Evolutionary conservation across 2,113 vertebrate genomes (phyloP).

Genomic region (Nothocercus julius): DNA sequence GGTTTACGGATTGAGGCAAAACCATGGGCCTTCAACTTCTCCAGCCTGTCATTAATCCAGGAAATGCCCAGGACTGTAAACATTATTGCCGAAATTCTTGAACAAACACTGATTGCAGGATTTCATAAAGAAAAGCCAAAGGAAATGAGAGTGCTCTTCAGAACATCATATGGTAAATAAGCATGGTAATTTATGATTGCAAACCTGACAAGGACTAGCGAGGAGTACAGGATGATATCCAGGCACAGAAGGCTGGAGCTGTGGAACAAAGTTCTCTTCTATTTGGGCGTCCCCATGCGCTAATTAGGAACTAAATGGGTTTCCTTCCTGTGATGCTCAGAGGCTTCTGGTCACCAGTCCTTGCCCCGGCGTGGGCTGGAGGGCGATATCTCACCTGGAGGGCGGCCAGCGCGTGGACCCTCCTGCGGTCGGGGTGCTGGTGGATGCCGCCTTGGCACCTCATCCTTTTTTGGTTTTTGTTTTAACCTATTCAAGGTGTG

Average conservation of each 20-base stretch:
- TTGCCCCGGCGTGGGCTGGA: background rate
- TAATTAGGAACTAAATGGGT: background rate
- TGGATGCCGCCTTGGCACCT: background rate
- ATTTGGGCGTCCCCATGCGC: background rate
- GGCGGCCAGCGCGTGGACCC: background rate
- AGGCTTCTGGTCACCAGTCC: background rate
- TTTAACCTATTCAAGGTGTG: background rate
- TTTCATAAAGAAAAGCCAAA: constrained; percentile 18
- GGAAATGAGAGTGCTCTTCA: constrained; percentile 38
- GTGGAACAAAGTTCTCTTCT: background rate
- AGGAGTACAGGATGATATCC: background rate
- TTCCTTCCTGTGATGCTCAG: background rate
- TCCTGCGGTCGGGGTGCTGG: background rate
- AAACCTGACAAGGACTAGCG: background rate
- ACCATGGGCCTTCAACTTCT: background rate
- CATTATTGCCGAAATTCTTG: constrained; percentile 4
- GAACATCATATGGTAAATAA: background rate
- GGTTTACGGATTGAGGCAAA: background rate
- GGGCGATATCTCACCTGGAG: background rate
- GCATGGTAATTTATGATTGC: background rate
- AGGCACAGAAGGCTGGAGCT: background rate
- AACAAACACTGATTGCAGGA: constrained; percentile 1
- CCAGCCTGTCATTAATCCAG: constrained; percentile 27
- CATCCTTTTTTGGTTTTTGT: background rate
- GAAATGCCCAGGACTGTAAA: constrained; percentile 6